Evolutionary conservation across 2,888 invertebrate genomes (phyloP).

Genomic region (Lordiphosa andalusiaca): DNA sequence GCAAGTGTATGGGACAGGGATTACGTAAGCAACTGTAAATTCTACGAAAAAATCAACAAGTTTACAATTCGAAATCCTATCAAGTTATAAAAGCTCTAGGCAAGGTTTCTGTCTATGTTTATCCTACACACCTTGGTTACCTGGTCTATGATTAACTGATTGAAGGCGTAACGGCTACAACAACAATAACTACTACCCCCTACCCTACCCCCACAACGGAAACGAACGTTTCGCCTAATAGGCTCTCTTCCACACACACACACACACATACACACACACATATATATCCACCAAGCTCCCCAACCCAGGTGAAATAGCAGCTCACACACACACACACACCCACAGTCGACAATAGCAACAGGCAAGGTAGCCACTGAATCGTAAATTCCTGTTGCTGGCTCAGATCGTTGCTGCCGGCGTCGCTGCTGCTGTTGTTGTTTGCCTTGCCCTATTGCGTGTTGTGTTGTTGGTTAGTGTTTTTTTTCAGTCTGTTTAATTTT

Average conservation of each 20-base stretch:
- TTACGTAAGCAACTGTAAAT: slow-evolving; percentile 72
- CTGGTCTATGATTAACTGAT: slow-evolving; percentile 46
- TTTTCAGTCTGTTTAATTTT: slow-evolving; percentile 68
- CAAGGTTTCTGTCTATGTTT: slow-evolving; percentile 31
- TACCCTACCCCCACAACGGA: slow-evolving; percentile 60
- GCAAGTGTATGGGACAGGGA: slow-evolving; percentile 39
- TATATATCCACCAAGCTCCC: slow-evolving; percentile 44
- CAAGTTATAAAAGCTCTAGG: slow-evolving; percentile 10
- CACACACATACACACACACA: slow-evolving; percentile 24
- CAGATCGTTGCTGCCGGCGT: slow-evolving; percentile 43
- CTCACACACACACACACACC: slow-evolving; percentile 38
- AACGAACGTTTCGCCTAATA: slow-evolving; percentile 63
- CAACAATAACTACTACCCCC: slow-evolving; percentile 17
- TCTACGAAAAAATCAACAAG: slow-evolving; percentile 51
- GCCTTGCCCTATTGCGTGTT: slow-evolving; percentile 80
- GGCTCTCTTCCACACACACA: slow-evolving; percentile 43
- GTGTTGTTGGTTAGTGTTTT: slow-evolving; percentile 73
- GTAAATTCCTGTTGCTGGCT: slow-evolving; percentile 75
- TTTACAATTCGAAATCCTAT: slow-evolving; percentile 54
- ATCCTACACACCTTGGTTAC: slow-evolving; percentile 53
- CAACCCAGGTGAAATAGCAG: slow-evolving; percentile 66
- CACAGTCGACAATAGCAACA: slow-evolving; percentile 52
- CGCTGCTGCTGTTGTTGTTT: slow-evolving; percentile 70
- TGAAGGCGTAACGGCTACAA: slow-evolving; percentile 46
- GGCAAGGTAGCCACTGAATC: slow-evolving; percentile 70